Evolutionary conservation across 2,797 vertebrate genomes (phyloP), one percentile per base, ranked within the genome.

Genomic region (Gymnopithys bicolor): DNA sequence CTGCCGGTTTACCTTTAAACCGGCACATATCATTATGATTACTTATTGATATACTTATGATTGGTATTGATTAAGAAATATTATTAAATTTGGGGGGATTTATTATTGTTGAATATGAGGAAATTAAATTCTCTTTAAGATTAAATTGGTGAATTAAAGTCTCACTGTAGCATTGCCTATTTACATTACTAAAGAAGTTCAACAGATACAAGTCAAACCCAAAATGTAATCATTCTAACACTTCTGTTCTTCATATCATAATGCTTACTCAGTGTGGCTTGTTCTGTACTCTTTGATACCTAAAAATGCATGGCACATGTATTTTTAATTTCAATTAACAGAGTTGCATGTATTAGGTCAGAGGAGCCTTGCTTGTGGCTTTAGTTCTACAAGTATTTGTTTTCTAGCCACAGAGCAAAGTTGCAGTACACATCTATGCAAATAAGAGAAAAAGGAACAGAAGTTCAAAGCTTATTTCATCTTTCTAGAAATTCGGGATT

Each of bases 351-450:
- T 41, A 5, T 82, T 70, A 19, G 24, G 19, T 16, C 27, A 37
- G 45, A 73, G 48, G 19, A 74, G 14, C 6, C 17, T 19, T 15
- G 5, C 24, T 39, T 73, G 21, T 64, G 10, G 7, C 43, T 62
- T 69, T 53, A 52, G 69, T 43, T 43, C 24, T 78, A 21, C 25
- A 85, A 41, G 7, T 35, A n/a, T 13, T 45, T 24, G 2, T 67
- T 81, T 79, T 53, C 19, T n/a, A 70, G 16, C 15, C 22, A 5
- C 77, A 22, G 0, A 3, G 14, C 9, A 18, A 32, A 58, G 15
- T 51, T 51, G 12, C 17, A 22, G 10, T 55, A 43, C 12, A 16
- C 0, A 0, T 53, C 2, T 28, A 25, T 27, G 25, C 27, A 90
- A 70, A 70, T 33, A 78, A 81, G 28, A 69, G 9, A 19, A 52